A percentile compares a stretch with the other conserved stretches of the same genome.
phyloP scores from a whole-genome alignment of 2,113 vertebrate species.

The Rafetus swinhoei region DNA sequence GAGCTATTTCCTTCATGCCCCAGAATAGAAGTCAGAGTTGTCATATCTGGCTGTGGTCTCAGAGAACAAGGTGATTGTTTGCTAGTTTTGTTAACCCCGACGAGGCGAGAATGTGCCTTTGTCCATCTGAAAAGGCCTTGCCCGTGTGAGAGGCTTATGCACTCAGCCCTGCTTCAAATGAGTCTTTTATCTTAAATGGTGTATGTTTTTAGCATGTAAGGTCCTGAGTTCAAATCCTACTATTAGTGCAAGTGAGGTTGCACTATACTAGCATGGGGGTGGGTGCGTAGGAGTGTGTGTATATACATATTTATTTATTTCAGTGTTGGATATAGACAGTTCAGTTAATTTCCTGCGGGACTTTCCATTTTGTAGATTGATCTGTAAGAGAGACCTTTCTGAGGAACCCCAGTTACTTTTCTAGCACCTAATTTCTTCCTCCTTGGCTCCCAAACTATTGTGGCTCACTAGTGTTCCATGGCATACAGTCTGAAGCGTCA shows the following conservation, averaged over 20 bases:
- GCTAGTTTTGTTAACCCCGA: neutral
- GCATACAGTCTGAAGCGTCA: neutral
- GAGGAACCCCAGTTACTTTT: neutral
- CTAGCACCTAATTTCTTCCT: neutral
- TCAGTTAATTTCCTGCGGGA: neutral
- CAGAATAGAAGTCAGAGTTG: neutral
- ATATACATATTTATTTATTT: neutral
- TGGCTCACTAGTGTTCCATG: neutral
- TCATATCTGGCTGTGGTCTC: neutral
- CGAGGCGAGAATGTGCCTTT: neutral
- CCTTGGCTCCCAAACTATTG: neutral
- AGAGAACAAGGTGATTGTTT: neutral
- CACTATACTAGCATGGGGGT: neutral
- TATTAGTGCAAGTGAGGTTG: neutral
- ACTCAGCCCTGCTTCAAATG: neutral
- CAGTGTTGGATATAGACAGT: neutral
- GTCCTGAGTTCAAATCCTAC: neutral
- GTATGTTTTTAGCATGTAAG: neutral
- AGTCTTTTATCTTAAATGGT: rapidly evolving
- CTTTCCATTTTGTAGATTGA: neutral
- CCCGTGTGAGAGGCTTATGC: neutral
- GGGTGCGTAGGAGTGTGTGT: too few species aligned
- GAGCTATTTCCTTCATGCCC: neutral
- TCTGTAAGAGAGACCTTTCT: neutral
- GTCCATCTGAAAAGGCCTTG: neutral